Percentiles rank a stretch among this genome's conserved stretches.
phyloP scores from a whole-genome alignment of 2,797 vertebrate genomes.

The Loris lydekkerianus region DNA sequence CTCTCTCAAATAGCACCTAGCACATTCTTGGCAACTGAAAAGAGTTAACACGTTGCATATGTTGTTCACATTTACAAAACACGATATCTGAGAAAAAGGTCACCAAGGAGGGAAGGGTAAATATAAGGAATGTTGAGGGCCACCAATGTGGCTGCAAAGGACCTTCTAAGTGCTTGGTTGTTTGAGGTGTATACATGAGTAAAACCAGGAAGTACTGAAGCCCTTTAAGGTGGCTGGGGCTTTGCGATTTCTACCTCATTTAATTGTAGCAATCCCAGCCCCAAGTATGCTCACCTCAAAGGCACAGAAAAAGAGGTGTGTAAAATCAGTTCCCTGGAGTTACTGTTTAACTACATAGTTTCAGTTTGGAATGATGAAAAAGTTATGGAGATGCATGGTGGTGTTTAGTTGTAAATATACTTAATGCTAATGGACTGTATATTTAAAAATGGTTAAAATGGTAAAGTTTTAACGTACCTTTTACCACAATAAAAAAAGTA shows the following conservation, averaged over 20 bases:
- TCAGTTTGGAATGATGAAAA: not conserved
- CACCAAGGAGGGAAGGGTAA: not conserved
- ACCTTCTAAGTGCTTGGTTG: not conserved
- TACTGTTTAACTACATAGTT: not conserved
- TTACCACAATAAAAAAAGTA: not conserved
- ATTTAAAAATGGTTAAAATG: not conserved
- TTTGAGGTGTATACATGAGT: not conserved
- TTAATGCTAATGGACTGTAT: not conserved
- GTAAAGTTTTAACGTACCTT: not conserved
- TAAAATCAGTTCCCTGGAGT: not conserved
- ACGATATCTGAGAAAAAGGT: not conserved
- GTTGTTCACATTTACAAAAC: conserved; percentile 58
- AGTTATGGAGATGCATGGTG: not conserved
- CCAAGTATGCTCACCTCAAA: not conserved
- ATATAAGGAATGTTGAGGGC: not conserved
- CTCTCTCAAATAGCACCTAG: conserved; percentile 70
- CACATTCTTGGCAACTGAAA: conserved; percentile 75
- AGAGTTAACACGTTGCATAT: conserved; percentile 70
- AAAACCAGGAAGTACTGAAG: not conserved
- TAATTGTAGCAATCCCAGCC: not conserved
- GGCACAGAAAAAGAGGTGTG: not conserved
- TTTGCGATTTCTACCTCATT: not conserved
- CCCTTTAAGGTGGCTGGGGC: not conserved
- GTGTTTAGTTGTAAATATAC: not conserved
- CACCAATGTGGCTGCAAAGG: not conserved